phyloP scores from a whole-genome alignment of 1,140 invertebrate species.

The Calephelis virginiensis region DNA sequence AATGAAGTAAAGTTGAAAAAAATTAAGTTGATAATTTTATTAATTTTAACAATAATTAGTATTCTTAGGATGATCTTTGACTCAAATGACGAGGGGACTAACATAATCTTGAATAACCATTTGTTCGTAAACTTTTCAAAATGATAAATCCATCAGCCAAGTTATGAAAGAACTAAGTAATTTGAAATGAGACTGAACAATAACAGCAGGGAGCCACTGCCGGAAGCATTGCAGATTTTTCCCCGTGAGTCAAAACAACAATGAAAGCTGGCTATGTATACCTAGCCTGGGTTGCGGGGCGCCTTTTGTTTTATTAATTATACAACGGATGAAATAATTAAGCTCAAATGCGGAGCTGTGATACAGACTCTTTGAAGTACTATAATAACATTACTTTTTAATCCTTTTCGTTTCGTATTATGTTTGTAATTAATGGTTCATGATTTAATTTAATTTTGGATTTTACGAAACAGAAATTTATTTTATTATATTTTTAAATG shows the following conservation, averaged over 20 bases:
- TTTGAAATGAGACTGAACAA: slow-evolving; percentile 59
- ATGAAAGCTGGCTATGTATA: slow-evolving; percentile 46
- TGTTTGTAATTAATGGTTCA: slow-evolving; percentile 2
- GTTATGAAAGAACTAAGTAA: slow-evolving; percentile 60
- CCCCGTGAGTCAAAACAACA: slow-evolving; percentile 63
- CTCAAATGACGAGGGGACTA: not conserved
- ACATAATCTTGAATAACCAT: not conserved
- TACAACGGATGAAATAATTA: slow-evolving; percentile 70
- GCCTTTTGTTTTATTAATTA: slow-evolving; percentile 74
- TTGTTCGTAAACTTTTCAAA: slow-evolving; percentile 17
- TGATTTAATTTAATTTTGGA: not conserved
- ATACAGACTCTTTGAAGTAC: slow-evolving; percentile 13
- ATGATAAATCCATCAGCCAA: slow-evolving; percentile 59
- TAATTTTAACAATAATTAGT: too few species aligned
- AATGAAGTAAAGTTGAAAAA: too few species aligned
- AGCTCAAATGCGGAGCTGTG: slow-evolving; percentile 53
- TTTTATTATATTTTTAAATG: not conserved
- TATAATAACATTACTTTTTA: slow-evolving; percentile 12
- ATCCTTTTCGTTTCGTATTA: not conserved
- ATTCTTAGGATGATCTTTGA: too few species aligned
- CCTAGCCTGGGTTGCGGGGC: slow-evolving; percentile 48
- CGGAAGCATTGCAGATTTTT: slow-evolving; percentile 67
- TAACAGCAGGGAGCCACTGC: slow-evolving; percentile 40
- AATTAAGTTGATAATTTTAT: too few species aligned
- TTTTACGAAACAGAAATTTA: not conserved